Evolutionary conservation across 2,113 vertebrate species (phyloP).

Genomic region (Neogobius melanostomus): DNA sequence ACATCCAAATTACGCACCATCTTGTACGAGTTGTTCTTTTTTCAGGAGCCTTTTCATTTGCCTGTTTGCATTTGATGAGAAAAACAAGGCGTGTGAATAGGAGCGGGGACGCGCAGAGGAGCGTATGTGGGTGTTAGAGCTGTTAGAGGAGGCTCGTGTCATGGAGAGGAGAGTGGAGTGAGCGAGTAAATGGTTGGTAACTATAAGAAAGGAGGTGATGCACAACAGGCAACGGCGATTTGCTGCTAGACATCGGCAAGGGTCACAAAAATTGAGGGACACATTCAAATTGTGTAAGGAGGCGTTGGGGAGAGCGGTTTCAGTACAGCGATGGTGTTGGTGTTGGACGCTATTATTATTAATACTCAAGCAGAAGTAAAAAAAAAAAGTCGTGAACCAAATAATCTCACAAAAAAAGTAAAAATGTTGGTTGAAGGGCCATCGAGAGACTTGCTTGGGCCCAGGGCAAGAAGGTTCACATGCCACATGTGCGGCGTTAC

Average conservation of each 20-base stretch:
- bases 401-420: too few species aligned
- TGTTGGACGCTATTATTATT: too few species aligned
- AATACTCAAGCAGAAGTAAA: too few species aligned
- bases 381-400: too few species aligned
- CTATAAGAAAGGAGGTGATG: constrained; percentile 13
- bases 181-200: constrained; percentile 5
- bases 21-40: constrained; percentile 19
- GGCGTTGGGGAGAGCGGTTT: too few species aligned
- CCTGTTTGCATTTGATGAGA: constrained; percentile 6
- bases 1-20: constrained; percentile 2
- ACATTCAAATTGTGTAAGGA: constrained; percentile 10
- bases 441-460: too few species aligned
- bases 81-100: not conserved
- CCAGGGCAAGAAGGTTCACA: too few species aligned
- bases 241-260: constrained; percentile 35
- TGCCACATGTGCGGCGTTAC: too few species aligned
- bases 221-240: constrained; percentile 23
- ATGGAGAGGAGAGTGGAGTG: not conserved
- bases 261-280: constrained; percentile 12
- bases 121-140: constrained; percentile 10
- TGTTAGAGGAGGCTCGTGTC: constrained; percentile 21
- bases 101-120: not conserved
- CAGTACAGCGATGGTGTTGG: too few species aligned
- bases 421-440: too few species aligned
- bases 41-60: constrained; percentile 5